These are phyloP conservation scores for Montipora capitata DNA, from an alignment of 92 coral and sea anemone species.

Conservation along the genomic window DNA sequence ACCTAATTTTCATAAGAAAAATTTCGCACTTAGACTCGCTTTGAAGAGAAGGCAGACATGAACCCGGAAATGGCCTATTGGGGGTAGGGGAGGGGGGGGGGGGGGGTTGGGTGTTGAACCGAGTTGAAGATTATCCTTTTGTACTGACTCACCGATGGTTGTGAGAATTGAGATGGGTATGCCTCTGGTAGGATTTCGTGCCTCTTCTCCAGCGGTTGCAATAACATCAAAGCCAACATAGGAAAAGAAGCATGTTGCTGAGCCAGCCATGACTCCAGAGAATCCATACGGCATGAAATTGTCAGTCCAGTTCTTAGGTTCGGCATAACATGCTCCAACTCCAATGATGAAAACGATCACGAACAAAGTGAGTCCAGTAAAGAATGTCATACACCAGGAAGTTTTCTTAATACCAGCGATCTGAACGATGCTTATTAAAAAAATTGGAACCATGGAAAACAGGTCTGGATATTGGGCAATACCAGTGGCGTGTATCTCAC, in stretches of 20 bases:
- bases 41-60: no score
- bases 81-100: no score
- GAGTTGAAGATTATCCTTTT: no score
- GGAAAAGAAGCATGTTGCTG: conserved; percentile 90
- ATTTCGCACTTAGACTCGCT: no score
- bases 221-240: conserved; percentile 95
- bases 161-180: conserved; percentile 88
- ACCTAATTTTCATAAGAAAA: no score
- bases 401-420: conserved; percentile 88
- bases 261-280: conserved; percentile 89
- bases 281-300: conserved; percentile 89
- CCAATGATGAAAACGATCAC: conserved; percentile 75
- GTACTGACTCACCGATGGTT: conserved; percentile 79
- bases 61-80: no score
- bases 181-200: conserved; percentile 83
- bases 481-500: conserved; percentile 75
- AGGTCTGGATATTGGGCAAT: conserved; percentile 87
- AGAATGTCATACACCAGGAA: conserved; percentile 80
- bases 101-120: no score
- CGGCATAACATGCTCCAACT: conserved; percentile 84
- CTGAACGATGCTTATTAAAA: conserved; percentile 65
- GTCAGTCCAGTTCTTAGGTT: conserved; percentile 82
- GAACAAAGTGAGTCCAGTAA: conserved; percentile 79
- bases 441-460: conserved; percentile 68
- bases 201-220: conserved; percentile 95